Conservation (phyloP, 2,888 invertebrate genomes). For the Drosophila picticornis region DNA sequence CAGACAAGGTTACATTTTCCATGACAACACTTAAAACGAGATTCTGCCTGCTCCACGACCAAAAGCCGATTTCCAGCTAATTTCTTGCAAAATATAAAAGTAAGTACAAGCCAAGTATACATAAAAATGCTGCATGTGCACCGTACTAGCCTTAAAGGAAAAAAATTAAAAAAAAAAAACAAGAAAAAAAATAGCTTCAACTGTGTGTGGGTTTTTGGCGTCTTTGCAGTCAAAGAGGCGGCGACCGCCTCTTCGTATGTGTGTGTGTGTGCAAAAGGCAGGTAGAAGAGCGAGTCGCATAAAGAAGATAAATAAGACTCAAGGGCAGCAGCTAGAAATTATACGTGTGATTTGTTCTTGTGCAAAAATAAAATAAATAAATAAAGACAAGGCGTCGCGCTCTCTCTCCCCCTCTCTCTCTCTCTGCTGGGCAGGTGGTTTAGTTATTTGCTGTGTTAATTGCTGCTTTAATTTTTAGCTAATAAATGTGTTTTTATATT, state of each 20-base stretch:
- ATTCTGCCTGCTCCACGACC: slow-evolving; percentile 20
- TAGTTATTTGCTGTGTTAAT: slow-evolving; percentile 26
- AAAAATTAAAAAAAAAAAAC: slow-evolving; percentile 4
- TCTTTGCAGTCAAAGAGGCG: slow-evolving; percentile 59
- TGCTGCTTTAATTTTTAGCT: slow-evolving; percentile 49
- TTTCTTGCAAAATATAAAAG: slow-evolving; percentile 56
- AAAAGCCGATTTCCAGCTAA: slow-evolving; percentile 59
- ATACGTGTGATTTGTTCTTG: slow-evolving; percentile 59
- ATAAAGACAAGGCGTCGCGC: slow-evolving; percentile 10
- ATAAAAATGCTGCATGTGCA: slow-evolving; percentile 47
- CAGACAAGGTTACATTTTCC: slow-evolving; percentile 53
- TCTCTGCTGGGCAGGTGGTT: slow-evolving; percentile 50
- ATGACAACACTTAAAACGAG: slow-evolving; percentile 41
- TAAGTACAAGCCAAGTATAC: slow-evolving; percentile 63
- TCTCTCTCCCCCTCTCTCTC: neutral
- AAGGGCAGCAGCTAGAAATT: slow-evolving; percentile 75
- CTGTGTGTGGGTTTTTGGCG: slow-evolving; percentile 62
- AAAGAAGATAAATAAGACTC: slow-evolving; percentile 58
- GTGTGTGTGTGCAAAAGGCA: slow-evolving; percentile 52
- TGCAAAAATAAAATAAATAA: slow-evolving; percentile 29
- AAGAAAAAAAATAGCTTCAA: slow-evolving; percentile 10
- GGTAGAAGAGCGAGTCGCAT: slow-evolving; percentile 57
- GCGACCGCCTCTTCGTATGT: slow-evolving; percentile 36
- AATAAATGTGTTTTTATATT: slow-evolving; percentile 3
- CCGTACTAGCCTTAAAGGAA: slow-evolving; percentile 21